Percentiles rank a stretch among this genome's conserved stretches.
Evolutionary conservation across 2,888 invertebrate species (phyloP).

Genomic region (Rhagonycha fulva): DNA sequence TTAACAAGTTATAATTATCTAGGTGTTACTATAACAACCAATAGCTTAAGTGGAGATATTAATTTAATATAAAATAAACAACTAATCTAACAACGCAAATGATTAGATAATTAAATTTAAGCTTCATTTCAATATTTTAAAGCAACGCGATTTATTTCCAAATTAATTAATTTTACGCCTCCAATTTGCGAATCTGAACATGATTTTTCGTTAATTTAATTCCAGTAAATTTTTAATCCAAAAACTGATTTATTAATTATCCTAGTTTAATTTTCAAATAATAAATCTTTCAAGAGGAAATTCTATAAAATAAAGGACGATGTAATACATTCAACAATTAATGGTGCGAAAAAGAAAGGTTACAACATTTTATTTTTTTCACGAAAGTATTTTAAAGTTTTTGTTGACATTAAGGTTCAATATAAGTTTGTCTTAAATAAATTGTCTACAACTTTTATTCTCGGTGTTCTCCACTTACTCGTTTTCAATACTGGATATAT

Average conservation of each 20-base stretch:
- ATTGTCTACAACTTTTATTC: neutral
- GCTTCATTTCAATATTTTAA: neutral
- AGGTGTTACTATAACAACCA: too few relatives aligned
- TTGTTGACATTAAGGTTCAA: neutral
- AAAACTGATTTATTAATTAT: neutral
- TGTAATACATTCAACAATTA: neutral
- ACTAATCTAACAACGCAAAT: neutral
- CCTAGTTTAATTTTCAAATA: neutral
- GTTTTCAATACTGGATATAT: neutral
- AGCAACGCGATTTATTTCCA: neutral
- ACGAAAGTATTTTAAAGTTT: neutral
- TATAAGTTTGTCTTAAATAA: neutral
- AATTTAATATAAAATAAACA: neutral
- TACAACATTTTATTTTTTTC: too few relatives aligned
- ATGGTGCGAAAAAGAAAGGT: neutral
- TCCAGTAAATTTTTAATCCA: neutral
- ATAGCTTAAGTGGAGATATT: neutral
- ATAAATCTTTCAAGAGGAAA: neutral
- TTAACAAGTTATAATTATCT: too few relatives aligned
- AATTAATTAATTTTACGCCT: neutral
- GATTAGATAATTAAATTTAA: too few relatives aligned
- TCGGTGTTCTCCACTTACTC: neutral
- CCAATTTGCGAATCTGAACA: neutral
- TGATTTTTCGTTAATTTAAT: neutral
- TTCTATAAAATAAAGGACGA: neutral